Evolutionary conservation across 2,113 vertebrate species (phyloP), one percentile per base, ranked within the genome.

Genomic region (Erinaceus europaeus): DNA sequence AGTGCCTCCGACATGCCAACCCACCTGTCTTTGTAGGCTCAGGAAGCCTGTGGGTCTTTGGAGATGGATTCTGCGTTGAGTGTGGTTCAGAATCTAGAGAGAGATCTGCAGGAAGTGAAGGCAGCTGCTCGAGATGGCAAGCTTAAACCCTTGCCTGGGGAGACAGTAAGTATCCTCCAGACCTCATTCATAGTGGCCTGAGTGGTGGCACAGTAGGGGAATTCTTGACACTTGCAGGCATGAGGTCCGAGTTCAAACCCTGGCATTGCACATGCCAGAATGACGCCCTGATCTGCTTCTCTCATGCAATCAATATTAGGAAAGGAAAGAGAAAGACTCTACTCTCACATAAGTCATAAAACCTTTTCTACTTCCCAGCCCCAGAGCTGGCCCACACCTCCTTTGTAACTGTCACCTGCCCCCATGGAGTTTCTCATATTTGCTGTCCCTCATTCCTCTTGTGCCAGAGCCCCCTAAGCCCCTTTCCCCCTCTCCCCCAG

Each of bases 31-130:
- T 6, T 1, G 0, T 90, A 99, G 99, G 99, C 99, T 68, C 99
- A 99, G 95, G 99, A 99, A 91, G 98, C 99, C 0, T 99, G 99
- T 0, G 99, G 99, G 48, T 99, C 99, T 4, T 94, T 99, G 94
- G 99, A 99, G 95, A 99, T 99, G 77, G 99, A 99, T 73, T 99
- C 98, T 0, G 99, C 99, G 0, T 95, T 99, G 88, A 98, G 98
- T 6, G 95, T 98, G 89, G 98, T 99, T 46, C 97, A 98, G 90
- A 98, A 96, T 80, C 96, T 99, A 94, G 99, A 99, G 96, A 98
- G 98, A 85, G 98, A 99, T 93, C 96, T 99, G 34, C 97, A 98
- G 93, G 99, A 99, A 94, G 98, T 98, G 68, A 99, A 98, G 92
- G 97, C 97, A 32, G 98, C 98, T 23, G 98, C 99, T 20, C 96